Percentiles rank a stretch among this genome's conserved stretches.
Conservation (phyloP, 2,888 invertebrate species). For the Cataglyphis altisquamis region DNA sequence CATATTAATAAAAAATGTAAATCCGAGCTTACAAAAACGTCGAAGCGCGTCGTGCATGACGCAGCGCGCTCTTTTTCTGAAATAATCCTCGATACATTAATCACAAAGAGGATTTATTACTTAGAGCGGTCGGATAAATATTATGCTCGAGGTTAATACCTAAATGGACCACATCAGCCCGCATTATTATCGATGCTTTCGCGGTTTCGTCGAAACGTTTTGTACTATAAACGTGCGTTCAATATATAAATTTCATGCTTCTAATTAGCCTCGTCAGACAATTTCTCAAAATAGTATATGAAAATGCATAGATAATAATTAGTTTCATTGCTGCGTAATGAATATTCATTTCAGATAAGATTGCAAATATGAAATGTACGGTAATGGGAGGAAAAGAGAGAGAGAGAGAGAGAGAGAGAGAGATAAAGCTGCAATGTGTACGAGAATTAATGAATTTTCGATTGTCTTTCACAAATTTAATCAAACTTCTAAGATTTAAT, state of each 20-base stretch:
- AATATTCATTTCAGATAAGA: constrained; percentile 38
- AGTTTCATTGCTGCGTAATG: constrained; percentile 41
- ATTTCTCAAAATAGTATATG: constrained; percentile 62
- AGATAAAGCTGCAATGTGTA: neutral
- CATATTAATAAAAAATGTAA: constrained; percentile 46
- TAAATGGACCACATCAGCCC: constrained; percentile 61
- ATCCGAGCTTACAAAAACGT: constrained; percentile 45
- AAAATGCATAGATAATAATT: constrained; percentile 43
- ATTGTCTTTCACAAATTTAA: neutral
- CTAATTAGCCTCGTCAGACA: constrained; percentile 50
- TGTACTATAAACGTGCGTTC: constrained; percentile 57
- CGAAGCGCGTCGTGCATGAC: neutral
- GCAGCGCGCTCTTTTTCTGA: constrained; percentile 38
- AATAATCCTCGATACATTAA: constrained; percentile 55
- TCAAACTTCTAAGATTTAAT: constrained; percentile 29
- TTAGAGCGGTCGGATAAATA: constrained; percentile 64
- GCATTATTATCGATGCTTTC: constrained; percentile 69
- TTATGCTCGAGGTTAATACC: constrained; percentile 62
- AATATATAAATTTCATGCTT: constrained; percentile 36
- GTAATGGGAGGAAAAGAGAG: neutral
- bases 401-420: too few relatives aligned
- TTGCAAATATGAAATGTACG: neutral
- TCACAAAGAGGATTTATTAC: constrained; percentile 63
- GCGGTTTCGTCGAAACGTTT: constrained; percentile 50
- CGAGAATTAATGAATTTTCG: neutral